phyloP scores from a whole-genome alignment of 2,113 vertebrate species.

The Mixornis gularis region DNA sequence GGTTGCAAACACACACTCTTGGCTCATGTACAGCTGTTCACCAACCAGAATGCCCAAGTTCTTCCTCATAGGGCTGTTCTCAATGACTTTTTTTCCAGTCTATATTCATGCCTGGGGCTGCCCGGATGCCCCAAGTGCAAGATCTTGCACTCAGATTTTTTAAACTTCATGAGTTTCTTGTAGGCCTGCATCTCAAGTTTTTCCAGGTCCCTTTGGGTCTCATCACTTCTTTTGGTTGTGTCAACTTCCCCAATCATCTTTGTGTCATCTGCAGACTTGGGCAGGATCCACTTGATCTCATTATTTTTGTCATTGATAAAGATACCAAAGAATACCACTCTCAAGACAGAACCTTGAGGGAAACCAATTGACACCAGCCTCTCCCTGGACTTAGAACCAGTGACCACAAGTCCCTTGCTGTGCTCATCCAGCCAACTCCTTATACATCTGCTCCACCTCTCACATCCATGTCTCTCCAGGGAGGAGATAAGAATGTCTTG shows the following conservation, averaged over 20 bases:
- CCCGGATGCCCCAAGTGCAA: fast-evolving
- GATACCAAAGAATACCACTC: neutral
- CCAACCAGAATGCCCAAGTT: neutral
- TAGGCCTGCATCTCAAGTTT: neutral
- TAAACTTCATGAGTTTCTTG: neutral
- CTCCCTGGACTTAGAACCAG: neutral
- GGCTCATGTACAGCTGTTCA: neutral
- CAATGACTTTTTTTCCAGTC: neutral
- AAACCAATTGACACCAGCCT: fast-evolving
- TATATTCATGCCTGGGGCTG: neutral
- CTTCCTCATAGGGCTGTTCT: neutral
- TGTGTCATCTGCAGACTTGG: neutral
- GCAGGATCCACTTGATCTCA: fast-evolving
- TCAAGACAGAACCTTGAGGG: neutral
- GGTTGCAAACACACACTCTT: neutral
- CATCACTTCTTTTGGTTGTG: neutral
- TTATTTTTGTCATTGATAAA: neutral
- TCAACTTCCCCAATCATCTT: neutral
- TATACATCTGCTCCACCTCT: neutral
- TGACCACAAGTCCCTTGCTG: neutral
- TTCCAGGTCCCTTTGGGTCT: neutral
- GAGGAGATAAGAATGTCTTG: neutral
- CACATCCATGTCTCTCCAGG: neutral
- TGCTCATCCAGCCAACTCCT: neutral
- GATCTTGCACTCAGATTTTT: neutral